Base-by-base conservation (phyloP, 2,113 vertebrate species). In the Centropus bengalensis region DNA sequence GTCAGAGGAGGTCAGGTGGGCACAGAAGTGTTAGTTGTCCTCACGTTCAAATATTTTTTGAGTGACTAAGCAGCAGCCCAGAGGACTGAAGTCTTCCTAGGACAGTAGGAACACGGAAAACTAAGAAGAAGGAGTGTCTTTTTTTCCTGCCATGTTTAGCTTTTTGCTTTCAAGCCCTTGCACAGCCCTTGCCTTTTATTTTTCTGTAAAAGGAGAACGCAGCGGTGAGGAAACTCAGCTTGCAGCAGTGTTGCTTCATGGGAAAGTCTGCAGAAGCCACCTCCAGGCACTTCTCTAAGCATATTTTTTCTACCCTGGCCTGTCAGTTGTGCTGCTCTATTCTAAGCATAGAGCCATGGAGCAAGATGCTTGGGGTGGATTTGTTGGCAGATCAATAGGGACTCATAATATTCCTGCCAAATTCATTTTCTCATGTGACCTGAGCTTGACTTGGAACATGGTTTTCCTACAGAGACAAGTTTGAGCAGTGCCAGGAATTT, bases 371-470 rank as follows among this genome's bases (percentile, higher is more conserved):
- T 91, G 81, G 93, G 93, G 84, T 94, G 78, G 91, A 92, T 96
- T 94, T 95, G 94, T 76, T 96, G 95, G 95, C 91, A 95, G 93
- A 94, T 95, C 70, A 85, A 71, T 58, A 94, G 67, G 89, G 75
- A 93, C 81, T 93, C 82, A 94, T 68, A 76, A 87, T 87, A 92
- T 89, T 73, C 91, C 89, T 96, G 94, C 91, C 94, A 96, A 97
- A 96, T 92, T 91, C 89, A 38, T 91, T 95, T 92, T 97, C 95
- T 96, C 95, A 94, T 92, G 94, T 95, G 95, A 97, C 95, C 93
- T 77, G 67, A 82, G 62, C 89, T 97, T 92, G 93, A 92, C 95
- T 96, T 94, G 78, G 93, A 97, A 95, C 91, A 91, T 77, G 78
- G 91, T 87, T 96, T 94, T 97, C 93, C 95, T 93, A 91, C 89